A percentile compares a stretch with the other conserved stretches of the same genome.
Evolutionary conservation across 2,113 vertebrate species (phyloP).

Genomic region (Festucalex cinctus): DNA sequence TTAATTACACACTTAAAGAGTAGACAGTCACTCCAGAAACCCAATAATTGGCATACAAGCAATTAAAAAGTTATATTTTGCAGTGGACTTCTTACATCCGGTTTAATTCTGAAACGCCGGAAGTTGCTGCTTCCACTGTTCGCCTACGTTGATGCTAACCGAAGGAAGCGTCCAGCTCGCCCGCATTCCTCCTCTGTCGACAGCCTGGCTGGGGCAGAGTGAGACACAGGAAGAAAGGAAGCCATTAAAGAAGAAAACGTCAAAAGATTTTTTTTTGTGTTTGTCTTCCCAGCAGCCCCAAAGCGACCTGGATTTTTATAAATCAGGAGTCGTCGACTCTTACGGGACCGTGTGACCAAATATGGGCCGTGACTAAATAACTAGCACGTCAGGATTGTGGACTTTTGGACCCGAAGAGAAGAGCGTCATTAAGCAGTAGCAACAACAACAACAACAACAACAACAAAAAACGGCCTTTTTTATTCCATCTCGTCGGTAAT

Average conservation of each 20-base stretch:
- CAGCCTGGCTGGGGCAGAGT: slow-evolving; percentile 63
- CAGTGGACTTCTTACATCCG: not conserved
- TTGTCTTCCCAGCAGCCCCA: slow-evolving; percentile 41
- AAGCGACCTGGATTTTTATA: slow-evolving; percentile 54
- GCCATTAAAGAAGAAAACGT: slow-evolving; percentile 37
- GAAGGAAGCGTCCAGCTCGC: slow-evolving; percentile 50
- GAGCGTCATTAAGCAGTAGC: not conserved
- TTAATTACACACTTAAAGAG: no score
- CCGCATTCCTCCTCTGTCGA: slow-evolving; percentile 74
- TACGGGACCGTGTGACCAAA: slow-evolving; percentile 25
- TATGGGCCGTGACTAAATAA: slow-evolving; percentile 19
- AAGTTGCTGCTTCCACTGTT: accelerated
- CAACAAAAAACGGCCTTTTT: slow-evolving; percentile 25
- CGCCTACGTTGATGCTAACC: slow-evolving; percentile 1
- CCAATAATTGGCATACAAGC: no score
- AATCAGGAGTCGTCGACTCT: slow-evolving; percentile 32
- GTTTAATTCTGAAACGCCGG: slow-evolving; percentile 54
- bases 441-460: no score
- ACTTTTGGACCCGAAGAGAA: slow-evolving; percentile 26
- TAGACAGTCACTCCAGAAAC: no score
- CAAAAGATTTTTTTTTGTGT: slow-evolving; percentile 56
- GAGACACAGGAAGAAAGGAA: slow-evolving; percentile 45
- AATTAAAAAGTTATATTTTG: no score
- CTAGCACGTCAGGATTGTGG: slow-evolving; percentile 20
- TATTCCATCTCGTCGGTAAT: not conserved